Base-by-base conservation (phyloP, 1,140 invertebrate genomes). In the Stegodyphus mimosarum region DNA sequence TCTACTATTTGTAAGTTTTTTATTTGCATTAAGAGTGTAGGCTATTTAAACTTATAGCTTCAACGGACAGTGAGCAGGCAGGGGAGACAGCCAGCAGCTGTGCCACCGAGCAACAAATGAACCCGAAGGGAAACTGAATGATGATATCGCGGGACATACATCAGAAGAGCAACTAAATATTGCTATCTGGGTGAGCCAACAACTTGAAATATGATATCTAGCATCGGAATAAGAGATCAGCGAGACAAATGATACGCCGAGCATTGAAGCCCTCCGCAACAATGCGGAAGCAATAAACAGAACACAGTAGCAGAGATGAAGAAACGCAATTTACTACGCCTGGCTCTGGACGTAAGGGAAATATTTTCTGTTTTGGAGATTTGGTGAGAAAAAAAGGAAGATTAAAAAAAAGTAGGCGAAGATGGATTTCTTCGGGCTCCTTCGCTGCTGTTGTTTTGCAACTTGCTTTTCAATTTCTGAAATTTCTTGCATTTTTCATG, bases 201-300 rank as follows among this genome's bases (percentile, higher is more conserved):
- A 13, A 63, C 72, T 55, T 74, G 72, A 74, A 74, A 74, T 74
- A 74, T 74, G 72, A 74, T 74, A 55, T 53, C 53, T 55, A 74
- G 51, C 33, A 33, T 33, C 33, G 33, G 33, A 33, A 33, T 74
- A 51, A 74, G 72, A 51, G 18, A 74, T 74, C 72, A 33, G 0
- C 17, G 7, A 74, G 53, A 74, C 72, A 74, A 74, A 74, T 60
- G 72, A 74, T 74, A 60, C n/a, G 5, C 11, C 6, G 10, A 17
- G 33, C 33, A 33, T 33, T 33, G 33, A 33, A 33, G 3, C 33
- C 33, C 33, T 33, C 3, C 33, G 33, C 33, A 33, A 33, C 33
- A 33, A 33, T 33, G 33, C 3, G 33, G 33, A 33, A 33, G 33
- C 33, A 33, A 33, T 13, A 51, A 74, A 74, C 60, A 74, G 15